These are phyloP conservation scores for Cygnus atratus DNA, from an alignment of 2,113 vertebrate species.

Conservation along the genomic window DNA sequence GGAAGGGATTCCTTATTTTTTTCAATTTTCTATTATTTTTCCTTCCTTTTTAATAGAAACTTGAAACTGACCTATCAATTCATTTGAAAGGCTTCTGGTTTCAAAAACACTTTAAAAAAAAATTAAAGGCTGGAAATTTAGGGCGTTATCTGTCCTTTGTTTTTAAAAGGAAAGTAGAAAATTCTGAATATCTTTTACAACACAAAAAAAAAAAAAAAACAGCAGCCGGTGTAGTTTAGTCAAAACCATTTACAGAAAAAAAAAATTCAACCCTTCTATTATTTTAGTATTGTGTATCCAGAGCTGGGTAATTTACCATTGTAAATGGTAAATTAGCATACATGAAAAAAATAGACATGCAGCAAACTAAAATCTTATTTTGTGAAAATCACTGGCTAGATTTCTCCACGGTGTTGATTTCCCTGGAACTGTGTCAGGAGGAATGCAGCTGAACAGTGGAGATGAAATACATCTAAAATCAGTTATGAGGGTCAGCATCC, in stretches of 20 bases:
- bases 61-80: not conserved
- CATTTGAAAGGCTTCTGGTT: not conserved
- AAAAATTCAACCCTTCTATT: not conserved
- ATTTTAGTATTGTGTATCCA: not conserved
- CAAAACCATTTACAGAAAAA: not conserved
- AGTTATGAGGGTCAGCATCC: not conserved
- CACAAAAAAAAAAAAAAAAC: not conserved
- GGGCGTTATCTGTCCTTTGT: not conserved
- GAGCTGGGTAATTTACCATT: not conserved
- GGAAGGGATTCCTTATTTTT: not conserved
- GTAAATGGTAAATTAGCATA: not conserved
- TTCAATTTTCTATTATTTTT: not conserved
- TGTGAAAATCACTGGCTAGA: not conserved
- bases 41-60: not conserved
- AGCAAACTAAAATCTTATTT: not conserved
- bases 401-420: not conserved
- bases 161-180: slow-evolving; percentile 16
- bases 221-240: not conserved
- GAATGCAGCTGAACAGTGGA: not conserved
- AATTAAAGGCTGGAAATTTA: not conserved
- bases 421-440: not conserved
- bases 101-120: not conserved
- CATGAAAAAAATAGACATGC: not conserved
- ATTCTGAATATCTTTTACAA: not conserved
- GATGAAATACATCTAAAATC: not conserved